These are phyloP conservation scores for Grammomys surdaster DNA, from an alignment of 2,113 vertebrate species.

Conservation along the genomic window DNA sequence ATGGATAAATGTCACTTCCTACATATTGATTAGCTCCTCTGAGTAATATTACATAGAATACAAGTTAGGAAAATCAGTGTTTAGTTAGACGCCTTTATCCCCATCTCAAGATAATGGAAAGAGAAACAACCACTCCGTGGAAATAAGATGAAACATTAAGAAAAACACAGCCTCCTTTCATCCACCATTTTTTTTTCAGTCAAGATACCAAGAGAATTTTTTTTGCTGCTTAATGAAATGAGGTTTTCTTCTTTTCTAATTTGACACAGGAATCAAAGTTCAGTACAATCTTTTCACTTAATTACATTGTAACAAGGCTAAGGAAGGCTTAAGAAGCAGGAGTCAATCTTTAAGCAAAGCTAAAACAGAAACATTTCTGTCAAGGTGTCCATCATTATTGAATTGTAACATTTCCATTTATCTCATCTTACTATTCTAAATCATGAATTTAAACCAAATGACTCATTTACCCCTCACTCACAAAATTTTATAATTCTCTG, in stretches of 20 bases:
- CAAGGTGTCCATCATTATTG: slow-evolving; percentile 59
- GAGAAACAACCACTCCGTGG: not conserved
- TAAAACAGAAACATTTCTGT: slow-evolving; percentile 34
- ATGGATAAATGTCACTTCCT: not conserved
- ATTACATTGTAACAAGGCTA: slow-evolving; percentile 65
- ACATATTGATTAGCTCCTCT: not conserved
- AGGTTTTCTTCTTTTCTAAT: slow-evolving; percentile 58
- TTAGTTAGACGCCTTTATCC: not conserved
- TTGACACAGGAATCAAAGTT: slow-evolving; percentile 61
- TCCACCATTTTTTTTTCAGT: slow-evolving; percentile 22
- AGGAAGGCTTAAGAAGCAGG: slow-evolving; percentile 55
- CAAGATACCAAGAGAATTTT: not conserved
- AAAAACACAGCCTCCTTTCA: not conserved
- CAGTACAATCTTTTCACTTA: slow-evolving; percentile 45
- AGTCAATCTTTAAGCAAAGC: slow-evolving; percentile 71
- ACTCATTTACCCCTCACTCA: not conserved
- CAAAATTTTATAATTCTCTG: not conserved
- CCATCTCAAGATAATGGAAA: slow-evolving; percentile 31
- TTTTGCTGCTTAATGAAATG: slow-evolving; percentile 33
- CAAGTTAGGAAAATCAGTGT: not conserved
- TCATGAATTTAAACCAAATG: slow-evolving; percentile 54
- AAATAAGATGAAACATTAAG: not conserved
- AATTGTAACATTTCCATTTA: slow-evolving; percentile 56
- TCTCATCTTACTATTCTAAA: slow-evolving; percentile 14
- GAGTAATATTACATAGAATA: not conserved